phyloP scores from a whole-genome alignment of 2,888 invertebrate genomes.

The Drosophila koepferae region DNA sequence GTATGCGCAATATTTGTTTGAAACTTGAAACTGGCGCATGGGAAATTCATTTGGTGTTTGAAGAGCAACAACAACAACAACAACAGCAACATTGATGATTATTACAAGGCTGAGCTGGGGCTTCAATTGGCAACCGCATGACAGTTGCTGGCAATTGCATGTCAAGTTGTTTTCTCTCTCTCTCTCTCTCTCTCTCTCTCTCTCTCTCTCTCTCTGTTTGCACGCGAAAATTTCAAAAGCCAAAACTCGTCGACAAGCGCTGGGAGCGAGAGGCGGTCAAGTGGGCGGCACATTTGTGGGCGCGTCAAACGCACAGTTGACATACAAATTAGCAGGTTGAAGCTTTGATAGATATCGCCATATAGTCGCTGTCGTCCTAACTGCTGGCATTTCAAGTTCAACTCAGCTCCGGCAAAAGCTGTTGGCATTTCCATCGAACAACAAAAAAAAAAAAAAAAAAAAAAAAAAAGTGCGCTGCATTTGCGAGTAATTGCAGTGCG shows the following conservation, averaged over 20 bases:
- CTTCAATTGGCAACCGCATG: conserved; percentile 75
- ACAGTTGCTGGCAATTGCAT: conserved; percentile 75
- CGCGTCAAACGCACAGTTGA: conserved; percentile 57
- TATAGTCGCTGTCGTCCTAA: conserved; percentile 31
- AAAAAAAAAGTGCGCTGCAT: conserved; percentile 38
- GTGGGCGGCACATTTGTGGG: conserved; percentile 2
- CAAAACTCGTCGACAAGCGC: neutral
- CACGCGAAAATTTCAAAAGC: conserved; percentile 57
- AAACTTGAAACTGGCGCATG: conserved; percentile 52
- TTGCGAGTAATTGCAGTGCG: conserved; percentile 58
- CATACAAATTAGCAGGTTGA: conserved; percentile 74
- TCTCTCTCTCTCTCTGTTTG: conserved; percentile 29
- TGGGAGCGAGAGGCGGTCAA: neutral
- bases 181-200: neutral
- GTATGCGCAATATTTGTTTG: conserved; percentile 51
- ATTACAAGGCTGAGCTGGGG: conserved; percentile 37
- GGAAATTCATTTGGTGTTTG: conserved; percentile 63
- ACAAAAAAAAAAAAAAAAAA: neutral
- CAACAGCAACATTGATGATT: conserved; percentile 13
- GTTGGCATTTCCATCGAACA: conserved; percentile 20
- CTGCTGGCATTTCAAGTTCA: conserved; percentile 73
- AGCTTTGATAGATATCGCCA: conserved; percentile 30
- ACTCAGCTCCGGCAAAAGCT: conserved; percentile 36
- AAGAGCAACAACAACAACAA: conserved; percentile 34
- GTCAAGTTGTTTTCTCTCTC: conserved; percentile 52